Conservation (phyloP, 2,888 invertebrate genomes). For the Ypsolopha sequella region DNA sequence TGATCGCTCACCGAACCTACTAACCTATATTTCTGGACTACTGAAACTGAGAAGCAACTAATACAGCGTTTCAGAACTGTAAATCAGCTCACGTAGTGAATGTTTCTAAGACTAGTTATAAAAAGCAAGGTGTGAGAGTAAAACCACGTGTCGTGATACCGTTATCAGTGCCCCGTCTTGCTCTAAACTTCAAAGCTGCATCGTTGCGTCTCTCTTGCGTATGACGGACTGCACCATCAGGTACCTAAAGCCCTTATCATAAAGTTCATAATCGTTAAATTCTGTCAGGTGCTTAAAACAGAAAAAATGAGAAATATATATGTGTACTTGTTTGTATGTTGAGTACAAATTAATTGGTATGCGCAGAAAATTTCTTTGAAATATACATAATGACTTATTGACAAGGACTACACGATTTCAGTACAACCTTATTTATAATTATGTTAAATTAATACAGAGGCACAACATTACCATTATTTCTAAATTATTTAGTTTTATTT, state of each 20-base stretch:
- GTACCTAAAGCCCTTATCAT: constrained; percentile 21
- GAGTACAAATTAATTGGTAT: no score
- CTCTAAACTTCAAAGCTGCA: constrained; percentile 21
- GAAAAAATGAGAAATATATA: no score
- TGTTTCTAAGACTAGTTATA: neutral
- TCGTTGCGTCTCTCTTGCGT: constrained; percentile 33
- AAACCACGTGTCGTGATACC: neutral
- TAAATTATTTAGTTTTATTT: no score
- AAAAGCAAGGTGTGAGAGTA: neutral
- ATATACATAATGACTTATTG: no score
- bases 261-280: neutral
- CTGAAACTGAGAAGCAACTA: no score
- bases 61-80: constrained; percentile 17
- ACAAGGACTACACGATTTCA: no score
- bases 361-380: no score
- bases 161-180: constrained; percentile 14
- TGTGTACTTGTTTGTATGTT: no score
- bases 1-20: neutral
- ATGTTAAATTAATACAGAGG: no score
- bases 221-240: constrained; percentile 47
- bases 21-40: no score
- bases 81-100: neutral
- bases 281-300: neutral
- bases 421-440: no score
- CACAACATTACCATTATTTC: no score